Conservation (phyloP, 2,888 invertebrate species). For the Leptodirus hochenwartii region DNA sequence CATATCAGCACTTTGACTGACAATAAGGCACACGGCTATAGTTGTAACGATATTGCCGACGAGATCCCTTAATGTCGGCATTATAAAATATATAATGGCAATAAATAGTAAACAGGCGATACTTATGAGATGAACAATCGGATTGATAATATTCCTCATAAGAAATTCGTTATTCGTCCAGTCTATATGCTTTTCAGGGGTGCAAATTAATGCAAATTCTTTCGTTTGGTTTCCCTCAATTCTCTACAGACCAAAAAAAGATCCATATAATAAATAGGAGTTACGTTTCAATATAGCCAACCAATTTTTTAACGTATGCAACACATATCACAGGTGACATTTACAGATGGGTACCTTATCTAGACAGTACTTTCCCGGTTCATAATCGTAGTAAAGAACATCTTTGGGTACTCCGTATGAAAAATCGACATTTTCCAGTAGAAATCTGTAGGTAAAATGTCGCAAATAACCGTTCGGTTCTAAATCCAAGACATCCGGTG, state of each 20-base stretch:
- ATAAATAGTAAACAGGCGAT: slow-evolving; percentile 51
- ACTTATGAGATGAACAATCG: slow-evolving; percentile 55
- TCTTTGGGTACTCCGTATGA: slow-evolving; percentile 28
- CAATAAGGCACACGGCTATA: slow-evolving; percentile 57
- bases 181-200: slow-evolving; percentile 47
- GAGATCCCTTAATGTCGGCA: slow-evolving; percentile 65
- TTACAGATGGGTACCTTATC: slow-evolving; percentile 43
- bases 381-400: slow-evolving; percentile 48
- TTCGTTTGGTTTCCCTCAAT: slow-evolving; percentile 36
- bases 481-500: slow-evolving; percentile 42
- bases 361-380: slow-evolving; percentile 59
- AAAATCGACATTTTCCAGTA: slow-evolving; percentile 23
- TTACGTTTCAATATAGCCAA: slow-evolving; percentile 2
- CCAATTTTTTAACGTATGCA: slow-evolving; percentile 2
- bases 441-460: slow-evolving; percentile 48
- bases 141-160: slow-evolving; percentile 57
- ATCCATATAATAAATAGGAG: neutral
- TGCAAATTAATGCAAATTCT: slow-evolving; percentile 55
- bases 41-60: slow-evolving; percentile 74
- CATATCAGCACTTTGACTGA: slow-evolving; percentile 59
- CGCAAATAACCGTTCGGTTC: slow-evolving; percentile 50
- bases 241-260: slow-evolving; percentile 26
- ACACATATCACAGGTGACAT: too few relatives aligned
- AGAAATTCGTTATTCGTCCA: slow-evolving; percentile 59
- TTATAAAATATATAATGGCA: slow-evolving; percentile 63